These are phyloP conservation scores for Cactoblastis cactorum DNA, from an alignment of 2,888 invertebrate genomes.

Conservation along the genomic window DNA sequence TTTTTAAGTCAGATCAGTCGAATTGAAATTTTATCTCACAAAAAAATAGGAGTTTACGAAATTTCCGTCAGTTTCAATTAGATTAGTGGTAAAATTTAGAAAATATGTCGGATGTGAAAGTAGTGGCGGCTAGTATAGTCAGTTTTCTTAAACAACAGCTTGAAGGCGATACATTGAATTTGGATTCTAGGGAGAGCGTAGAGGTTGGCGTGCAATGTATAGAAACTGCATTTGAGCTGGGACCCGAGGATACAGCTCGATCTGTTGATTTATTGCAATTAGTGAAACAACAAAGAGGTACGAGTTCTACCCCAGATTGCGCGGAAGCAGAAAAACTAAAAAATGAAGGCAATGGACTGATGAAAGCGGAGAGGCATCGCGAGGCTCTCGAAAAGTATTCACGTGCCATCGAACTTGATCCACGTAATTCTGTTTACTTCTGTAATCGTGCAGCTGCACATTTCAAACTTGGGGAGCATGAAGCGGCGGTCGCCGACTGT, in stretches of 20 bases:
- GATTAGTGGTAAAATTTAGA: constrained; percentile 8
- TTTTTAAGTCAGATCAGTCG: constrained; percentile 1
- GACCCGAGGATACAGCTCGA: constrained; percentile 59
- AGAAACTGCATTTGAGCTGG: constrained; percentile 91
- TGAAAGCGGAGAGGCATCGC: constrained; percentile 89
- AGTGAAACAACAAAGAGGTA: constrained; percentile 38
- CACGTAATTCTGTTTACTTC: constrained; percentile 95
- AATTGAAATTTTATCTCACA: constrained; percentile 27
- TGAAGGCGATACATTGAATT: constrained; percentile 63
- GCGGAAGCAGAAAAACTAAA: constrained; percentile 90
- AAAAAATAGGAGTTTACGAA: constrained; percentile 34
- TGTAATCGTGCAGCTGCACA: constrained; percentile 98
- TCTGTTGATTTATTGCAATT: constrained; percentile 57
- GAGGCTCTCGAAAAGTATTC: constrained; percentile 93
- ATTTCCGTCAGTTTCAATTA: constrained; percentile 18
- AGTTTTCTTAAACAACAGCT: constrained; percentile 78
- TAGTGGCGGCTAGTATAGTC: constrained; percentile 78
- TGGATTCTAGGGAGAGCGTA: constrained; percentile 84
- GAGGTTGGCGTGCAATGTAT: constrained; percentile 97
- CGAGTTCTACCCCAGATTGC: constrained; percentile 50
- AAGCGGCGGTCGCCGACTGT: constrained; percentile 93
- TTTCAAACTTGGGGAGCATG: constrained; percentile 91
- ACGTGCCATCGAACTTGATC: constrained; percentile 92
- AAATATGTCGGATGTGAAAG: constrained; percentile 63
- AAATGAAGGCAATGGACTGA: constrained; percentile 91